These are phyloP conservation scores for Dendroctonus valens DNA, from an alignment of 1,140 invertebrate genomes.

Conservation along the genomic window DNA sequence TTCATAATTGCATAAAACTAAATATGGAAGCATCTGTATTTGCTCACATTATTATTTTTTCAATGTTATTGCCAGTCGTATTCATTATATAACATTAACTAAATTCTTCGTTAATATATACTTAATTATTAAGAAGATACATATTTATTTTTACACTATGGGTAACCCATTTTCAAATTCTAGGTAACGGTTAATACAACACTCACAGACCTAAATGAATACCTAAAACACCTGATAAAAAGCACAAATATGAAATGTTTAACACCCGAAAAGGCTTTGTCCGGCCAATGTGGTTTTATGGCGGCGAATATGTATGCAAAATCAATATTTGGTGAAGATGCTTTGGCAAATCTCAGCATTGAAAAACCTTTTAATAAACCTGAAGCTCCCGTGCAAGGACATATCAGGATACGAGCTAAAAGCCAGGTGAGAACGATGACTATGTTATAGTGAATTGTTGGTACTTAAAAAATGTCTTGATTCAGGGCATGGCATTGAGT, in stretches of 20 bases:
- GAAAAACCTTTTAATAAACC: conserved; percentile 90
- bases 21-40: no score
- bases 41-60: no score
- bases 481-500: conserved; percentile 93
- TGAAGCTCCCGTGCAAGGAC: conserved; percentile 87
- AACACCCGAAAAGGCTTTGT: conserved; percentile 92
- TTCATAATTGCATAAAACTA: no score
- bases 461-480: conserved; percentile 27
- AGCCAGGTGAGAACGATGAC: conserved; percentile 72
- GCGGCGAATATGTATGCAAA: conserved; percentile 98
- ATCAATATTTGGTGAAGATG: conserved; percentile 99
- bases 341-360: conserved; percentile 96
- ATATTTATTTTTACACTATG: no score
- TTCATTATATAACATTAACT: no score
- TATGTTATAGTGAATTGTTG: conserved; percentile 20
- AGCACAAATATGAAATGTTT: conserved; percentile 99
- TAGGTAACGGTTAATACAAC: conserved; percentile 89
- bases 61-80: no score
- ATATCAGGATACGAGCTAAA: conserved; percentile 96
- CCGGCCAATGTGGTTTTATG: conserved; percentile 98
- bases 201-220: conserved; percentile 89
- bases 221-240: conserved; percentile 87
- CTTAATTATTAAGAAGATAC: no score
- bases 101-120: no score
- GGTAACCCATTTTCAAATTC: not conserved